A percentile compares a stretch with the other conserved stretches of the same genome.
phyloP scores from a whole-genome alignment of 2,113 vertebrate genomes.

The Hyaena hyaena region DNA sequence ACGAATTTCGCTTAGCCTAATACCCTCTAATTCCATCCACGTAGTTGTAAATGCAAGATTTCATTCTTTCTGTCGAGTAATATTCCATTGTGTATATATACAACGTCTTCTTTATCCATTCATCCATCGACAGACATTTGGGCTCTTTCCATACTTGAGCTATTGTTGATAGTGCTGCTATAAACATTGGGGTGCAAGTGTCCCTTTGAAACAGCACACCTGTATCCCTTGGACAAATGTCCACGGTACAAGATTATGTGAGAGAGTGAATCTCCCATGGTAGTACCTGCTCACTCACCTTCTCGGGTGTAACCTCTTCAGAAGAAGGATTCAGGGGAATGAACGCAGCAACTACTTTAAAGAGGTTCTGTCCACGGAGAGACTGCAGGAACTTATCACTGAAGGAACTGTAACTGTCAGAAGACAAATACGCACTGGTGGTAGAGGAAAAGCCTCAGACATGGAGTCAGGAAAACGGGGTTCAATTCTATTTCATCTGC shows the following conservation, averaged over 20 bases:
- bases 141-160: no score
- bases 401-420: background rate
- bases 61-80: no score
- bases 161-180: no score
- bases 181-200: no score
- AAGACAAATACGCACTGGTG: background rate
- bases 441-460: background rate
- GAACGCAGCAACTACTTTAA: background rate
- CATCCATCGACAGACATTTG: no score
- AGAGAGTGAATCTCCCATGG: background rate
- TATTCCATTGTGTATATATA: no score
- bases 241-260: background rate
- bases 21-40: no score
- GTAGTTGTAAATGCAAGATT: no score
- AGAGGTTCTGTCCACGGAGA: background rate
- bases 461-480: background rate
- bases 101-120: no score
- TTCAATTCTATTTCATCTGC: background rate
- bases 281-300: background rate
- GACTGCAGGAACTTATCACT: background rate
- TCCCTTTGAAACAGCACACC: no score
- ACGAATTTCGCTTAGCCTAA: no score
- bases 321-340: background rate
- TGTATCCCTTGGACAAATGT: no score
- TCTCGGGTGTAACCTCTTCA: background rate